phyloP scores from a whole-genome alignment of 64 coral and sea anemone genomes.

The Trachythela sp. region DNA sequence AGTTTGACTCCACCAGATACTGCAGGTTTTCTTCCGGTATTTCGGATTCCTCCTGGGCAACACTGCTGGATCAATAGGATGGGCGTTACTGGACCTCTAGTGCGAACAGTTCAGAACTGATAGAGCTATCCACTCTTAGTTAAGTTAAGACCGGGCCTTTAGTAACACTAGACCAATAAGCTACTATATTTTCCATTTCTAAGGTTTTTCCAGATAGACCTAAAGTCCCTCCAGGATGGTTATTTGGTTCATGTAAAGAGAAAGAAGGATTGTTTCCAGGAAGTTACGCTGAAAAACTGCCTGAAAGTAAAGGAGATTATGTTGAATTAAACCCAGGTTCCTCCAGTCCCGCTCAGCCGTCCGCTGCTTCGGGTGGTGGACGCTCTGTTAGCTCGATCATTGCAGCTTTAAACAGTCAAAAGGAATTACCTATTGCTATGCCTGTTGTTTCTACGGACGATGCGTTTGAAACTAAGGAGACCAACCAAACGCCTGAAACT shows the following conservation, averaged over 20 bases:
- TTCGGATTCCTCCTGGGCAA: not conserved
- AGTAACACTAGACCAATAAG: not conserved
- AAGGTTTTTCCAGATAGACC: conserved; percentile 66
- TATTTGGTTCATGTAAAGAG: conserved; percentile 64
- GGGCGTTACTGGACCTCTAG: too few relatives aligned
- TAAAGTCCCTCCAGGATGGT: conserved; percentile 79
- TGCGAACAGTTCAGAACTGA: too few relatives aligned
- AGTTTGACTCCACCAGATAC: too few relatives aligned
- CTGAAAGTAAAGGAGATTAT: conserved; percentile 37
- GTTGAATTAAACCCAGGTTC: not conserved
- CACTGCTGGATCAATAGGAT: not conserved
- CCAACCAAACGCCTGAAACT: not conserved
- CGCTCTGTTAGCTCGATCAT: not conserved
- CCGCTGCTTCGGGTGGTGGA: not conserved
- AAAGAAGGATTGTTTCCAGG: conserved; percentile 79
- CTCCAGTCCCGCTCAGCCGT: not conserved
- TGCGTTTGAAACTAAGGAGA: not conserved
- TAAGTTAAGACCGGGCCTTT: not conserved
- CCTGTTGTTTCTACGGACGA: not conserved
- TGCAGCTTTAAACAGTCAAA: conserved; percentile 9
- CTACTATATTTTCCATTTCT: not conserved
- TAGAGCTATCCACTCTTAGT: not conserved
- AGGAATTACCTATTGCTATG: conserved; percentile 8
- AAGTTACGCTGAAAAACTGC: conserved; percentile 80
- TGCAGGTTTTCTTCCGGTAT: too few relatives aligned